Conservation (phyloP, 2,113 vertebrate genomes). For the Percopsis transmontana region DNA sequence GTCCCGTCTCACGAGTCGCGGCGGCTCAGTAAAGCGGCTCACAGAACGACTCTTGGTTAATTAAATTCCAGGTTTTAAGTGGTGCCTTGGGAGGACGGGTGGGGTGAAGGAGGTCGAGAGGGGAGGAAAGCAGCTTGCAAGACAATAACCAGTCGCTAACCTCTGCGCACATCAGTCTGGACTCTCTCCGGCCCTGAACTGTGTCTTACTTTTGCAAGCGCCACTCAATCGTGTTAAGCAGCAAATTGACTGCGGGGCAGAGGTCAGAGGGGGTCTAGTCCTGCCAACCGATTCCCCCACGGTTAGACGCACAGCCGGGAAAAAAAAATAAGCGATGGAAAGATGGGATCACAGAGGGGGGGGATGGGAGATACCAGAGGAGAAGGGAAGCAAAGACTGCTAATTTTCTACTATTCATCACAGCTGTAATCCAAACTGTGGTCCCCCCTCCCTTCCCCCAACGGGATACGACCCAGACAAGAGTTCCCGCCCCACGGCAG, state of each 20-base stretch:
- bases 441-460: conserved; percentile 22
- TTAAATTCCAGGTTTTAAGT: conserved; percentile 70
- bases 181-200: conserved; percentile 19
- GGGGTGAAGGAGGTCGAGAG: conserved; percentile 17
- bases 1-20: conserved; percentile 45
- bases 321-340: not conserved
- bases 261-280: conserved; percentile 49
- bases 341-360: not conserved
- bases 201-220: conserved; percentile 30
- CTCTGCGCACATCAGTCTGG: conserved; percentile 24
- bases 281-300: not conserved
- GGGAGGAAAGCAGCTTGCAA: conserved; percentile 6
- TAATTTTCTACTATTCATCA: conserved; percentile 49
- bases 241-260: conserved; percentile 64
- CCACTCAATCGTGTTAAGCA: conserved; percentile 59
- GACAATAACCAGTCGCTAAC: conserved; percentile 25
- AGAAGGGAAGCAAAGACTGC: conserved; percentile 26
- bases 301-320: conserved; percentile 34
- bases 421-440: conserved; percentile 51
- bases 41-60: conserved; percentile 61
- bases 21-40: conserved; percentile 55
- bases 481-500: conserved; percentile 39
- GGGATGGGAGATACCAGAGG: not conserved
- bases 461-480: conserved; percentile 38
- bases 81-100: conserved; percentile 60